Conservation (phyloP, 2,113 vertebrate genomes). For the Archocentrus centrarchus region DNA sequence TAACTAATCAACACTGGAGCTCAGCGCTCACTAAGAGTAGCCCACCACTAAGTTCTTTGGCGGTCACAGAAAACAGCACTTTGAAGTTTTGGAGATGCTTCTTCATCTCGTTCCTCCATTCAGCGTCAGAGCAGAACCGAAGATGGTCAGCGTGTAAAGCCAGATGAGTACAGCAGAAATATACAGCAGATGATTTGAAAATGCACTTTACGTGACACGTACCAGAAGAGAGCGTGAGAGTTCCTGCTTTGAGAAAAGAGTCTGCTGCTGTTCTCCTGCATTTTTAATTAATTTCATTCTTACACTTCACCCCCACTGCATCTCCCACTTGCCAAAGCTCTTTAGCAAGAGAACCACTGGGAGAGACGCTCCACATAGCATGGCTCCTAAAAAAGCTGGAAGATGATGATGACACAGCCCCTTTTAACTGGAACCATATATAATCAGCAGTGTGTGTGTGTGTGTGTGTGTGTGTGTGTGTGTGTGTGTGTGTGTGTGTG, state of each 20-base stretch:
- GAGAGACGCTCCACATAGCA: slow-evolving; percentile 38
- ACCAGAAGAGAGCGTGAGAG: slow-evolving; percentile 56
- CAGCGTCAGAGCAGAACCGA: background rate
- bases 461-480: background rate
- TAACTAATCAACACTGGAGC: slow-evolving; percentile 30
- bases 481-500: background rate
- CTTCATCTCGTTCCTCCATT: background rate
- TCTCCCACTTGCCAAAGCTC: slow-evolving; percentile 64
- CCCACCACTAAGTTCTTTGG: background rate
- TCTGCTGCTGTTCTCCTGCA: slow-evolving; percentile 70
- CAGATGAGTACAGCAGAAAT: slow-evolving; percentile 4
- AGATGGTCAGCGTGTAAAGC: slow-evolving; percentile 3
- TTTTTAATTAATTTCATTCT: slow-evolving; percentile 75
- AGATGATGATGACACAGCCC: slow-evolving; percentile 42
- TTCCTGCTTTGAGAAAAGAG: slow-evolving; percentile 57
- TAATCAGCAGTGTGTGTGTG: background rate
- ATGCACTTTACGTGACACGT: slow-evolving; percentile 46
- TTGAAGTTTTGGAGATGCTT: background rate
- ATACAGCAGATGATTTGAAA: slow-evolving; percentile 35
- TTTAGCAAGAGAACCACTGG: slow-evolving; percentile 59
- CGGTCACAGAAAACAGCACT: background rate
- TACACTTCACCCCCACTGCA: slow-evolving; percentile 52
- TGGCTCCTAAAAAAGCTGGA: slow-evolving; percentile 44
- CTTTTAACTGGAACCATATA: slow-evolving; percentile 37
- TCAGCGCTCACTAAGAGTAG: background rate